Evolutionary conservation across 1,140 invertebrate genomes (phyloP).

Genomic region (Drosophila kikkawai): DNA sequence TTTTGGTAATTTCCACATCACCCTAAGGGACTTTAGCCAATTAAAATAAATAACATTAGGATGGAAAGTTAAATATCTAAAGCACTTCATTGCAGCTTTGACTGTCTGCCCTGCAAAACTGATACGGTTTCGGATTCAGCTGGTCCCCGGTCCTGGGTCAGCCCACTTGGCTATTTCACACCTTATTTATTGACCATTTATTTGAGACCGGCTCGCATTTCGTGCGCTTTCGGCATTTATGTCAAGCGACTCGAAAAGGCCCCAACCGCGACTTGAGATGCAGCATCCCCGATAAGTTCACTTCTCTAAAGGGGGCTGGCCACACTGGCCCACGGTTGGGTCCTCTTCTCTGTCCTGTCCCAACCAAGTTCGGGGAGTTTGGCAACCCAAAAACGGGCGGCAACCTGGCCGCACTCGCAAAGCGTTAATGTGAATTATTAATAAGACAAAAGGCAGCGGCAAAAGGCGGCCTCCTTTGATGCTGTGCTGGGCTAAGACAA

Average conservation of each 20-base stretch:
- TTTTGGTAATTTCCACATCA: neutral
- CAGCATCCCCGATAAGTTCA: conserved; percentile 54
- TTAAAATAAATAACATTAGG: conserved; percentile 62
- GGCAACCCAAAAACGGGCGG: conserved; percentile 56
- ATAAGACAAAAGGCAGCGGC: conserved; percentile 85
- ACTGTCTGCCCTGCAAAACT: neutral
- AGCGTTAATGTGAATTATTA: conserved; percentile 85
- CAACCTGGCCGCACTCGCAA: conserved; percentile 80
- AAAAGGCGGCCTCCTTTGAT: conserved; percentile 72
- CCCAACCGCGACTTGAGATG: conserved; percentile 40
- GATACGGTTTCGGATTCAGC: conserved; percentile 20
- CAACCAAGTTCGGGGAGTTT: neutral
- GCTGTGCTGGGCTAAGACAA: conserved; percentile 21
- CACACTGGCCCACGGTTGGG: conserved; percentile 50
- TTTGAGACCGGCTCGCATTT: conserved; percentile 52
- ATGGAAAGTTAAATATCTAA: conserved; percentile 37
- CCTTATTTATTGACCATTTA: conserved; percentile 81
- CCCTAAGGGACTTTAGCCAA: conserved; percentile 17
- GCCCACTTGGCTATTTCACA: conserved; percentile 82
- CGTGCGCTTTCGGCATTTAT: conserved; percentile 82
- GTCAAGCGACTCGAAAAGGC: conserved; percentile 52
- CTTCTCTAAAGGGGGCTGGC: conserved; percentile 63
- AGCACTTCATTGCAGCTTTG: conserved; percentile 18
- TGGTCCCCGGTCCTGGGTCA: conserved; percentile 20
- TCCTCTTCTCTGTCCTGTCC: conserved; percentile 3